Base-by-base conservation (phyloP, 2,797 vertebrate species). In the Vespertilio murinus region DNA sequence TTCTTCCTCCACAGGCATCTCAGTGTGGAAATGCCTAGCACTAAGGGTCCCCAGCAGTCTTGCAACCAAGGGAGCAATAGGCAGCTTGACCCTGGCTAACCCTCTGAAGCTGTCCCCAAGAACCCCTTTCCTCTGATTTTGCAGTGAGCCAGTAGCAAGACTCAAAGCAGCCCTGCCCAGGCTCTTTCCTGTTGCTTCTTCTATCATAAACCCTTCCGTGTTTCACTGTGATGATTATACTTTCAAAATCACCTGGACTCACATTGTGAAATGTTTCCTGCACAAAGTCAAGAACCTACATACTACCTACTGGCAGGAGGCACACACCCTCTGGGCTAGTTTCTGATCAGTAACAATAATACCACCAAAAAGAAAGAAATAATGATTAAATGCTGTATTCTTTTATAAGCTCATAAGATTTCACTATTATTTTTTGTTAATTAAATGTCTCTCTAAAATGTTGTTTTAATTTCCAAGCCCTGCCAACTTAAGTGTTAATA, bases 361-460 rank as follows among this genome's bases (percentile, higher is more conserved):
- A 42, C 7, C 11, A 70, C 8, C 25, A 33, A 18, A n/a, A 33
- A 65, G 64, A 65, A 65, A 33, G 30, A 65, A 65, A 33, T 14
- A 65, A 33, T 9, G 64, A 33, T 33, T 30, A 1, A 65, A n/a
- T 17, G 61, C 18, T 17, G 40, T 42, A 33, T 23, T 85, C 17
- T 79, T 80, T 59, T 69, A 59, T 35, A 59, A 83, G 65, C n/a
- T 52, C 64, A 75, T 38, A 33, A 47, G 3, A 16, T 61, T 85
- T 74, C 69, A 47, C 52, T 86, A 28, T 33, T 89, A 54, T 64
- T 77, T 82, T 86, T 42, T 88, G 59, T 77, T 79, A 33, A 93
- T 78, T 25, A 95, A 93, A 73, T n/a, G 14, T 90, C 67, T 90
- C 56, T 92, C 78, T 67, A 56, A 88, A 93, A 61, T 16, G 33